phyloP scores from a whole-genome alignment of 2,113 vertebrate genomes.

The Phainopepla nitens region DNA sequence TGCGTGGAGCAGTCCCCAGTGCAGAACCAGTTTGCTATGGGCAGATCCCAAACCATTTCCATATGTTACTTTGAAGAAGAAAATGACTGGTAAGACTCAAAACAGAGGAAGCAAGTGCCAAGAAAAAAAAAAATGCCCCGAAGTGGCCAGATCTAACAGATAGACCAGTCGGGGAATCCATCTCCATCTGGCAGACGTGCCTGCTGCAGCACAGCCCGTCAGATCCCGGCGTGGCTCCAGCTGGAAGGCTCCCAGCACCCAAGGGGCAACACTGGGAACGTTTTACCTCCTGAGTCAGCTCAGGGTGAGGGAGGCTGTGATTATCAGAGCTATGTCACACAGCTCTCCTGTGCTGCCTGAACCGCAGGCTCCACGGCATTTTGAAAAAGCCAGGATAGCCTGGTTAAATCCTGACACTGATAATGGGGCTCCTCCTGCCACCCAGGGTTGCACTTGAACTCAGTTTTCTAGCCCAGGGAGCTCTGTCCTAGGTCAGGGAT shows the following conservation, averaged over 20 bases:
- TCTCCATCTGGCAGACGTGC: neutral
- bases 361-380: neutral
- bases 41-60: constrained; percentile 90
- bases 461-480: neutral
- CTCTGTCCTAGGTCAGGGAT: neutral
- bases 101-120: neutral
- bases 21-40: constrained; percentile 87
- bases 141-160: constrained; percentile 42
- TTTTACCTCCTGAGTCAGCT: neutral
- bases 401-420: neutral
- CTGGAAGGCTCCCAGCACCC: neutral
- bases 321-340: neutral
- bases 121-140: neutral
- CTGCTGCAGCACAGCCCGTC: neutral
- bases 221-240: neutral
- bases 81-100: constrained; percentile 83
- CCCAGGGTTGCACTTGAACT: neutral
- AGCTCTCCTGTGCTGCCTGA: neutral
- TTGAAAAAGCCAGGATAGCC: neutral
- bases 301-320: neutral
- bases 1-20: constrained; percentile 84
- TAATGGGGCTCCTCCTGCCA: neutral
- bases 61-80: constrained; percentile 94
- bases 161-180: neutral
- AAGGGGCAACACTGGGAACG: neutral